Conservation (phyloP, 2,113 vertebrate species). For the Myotis brandtii region DNA sequence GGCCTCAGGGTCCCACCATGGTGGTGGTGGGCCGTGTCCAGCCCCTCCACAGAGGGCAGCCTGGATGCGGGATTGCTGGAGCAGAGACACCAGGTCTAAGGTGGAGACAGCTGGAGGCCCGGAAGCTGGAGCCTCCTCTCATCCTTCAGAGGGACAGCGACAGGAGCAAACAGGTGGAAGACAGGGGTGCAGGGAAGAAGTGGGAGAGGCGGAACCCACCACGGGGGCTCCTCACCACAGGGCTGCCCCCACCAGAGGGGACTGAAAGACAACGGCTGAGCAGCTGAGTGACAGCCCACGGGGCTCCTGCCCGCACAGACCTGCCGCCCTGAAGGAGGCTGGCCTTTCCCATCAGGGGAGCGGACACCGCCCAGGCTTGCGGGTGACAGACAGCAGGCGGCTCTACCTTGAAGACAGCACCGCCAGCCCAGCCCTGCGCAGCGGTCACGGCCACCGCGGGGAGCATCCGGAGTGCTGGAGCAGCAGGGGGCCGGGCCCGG, state of each 20-base stretch:
- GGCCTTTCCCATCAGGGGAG: background rate
- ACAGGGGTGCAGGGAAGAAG: background rate
- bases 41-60: background rate
- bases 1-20: background rate
- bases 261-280: background rate
- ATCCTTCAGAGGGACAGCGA: fast-evolving
- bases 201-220: background rate
- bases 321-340: background rate
- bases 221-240: background rate
- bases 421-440: too few species aligned
- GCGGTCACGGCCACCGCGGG: too few species aligned
- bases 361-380: too few species aligned
- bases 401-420: too few species aligned
- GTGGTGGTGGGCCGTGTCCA: fast-evolving
- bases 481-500: background rate
- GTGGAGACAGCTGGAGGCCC: background rate
- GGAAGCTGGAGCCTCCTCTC: fast-evolving
- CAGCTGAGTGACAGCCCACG: fast-evolving
- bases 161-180: background rate
- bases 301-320: background rate
- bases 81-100: background rate
- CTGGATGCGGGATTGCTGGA: fast-evolving
- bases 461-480: background rate
- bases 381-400: background rate
- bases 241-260: too few species aligned